A percentile compares a stretch with the other conserved stretches of the same genome.
Evolutionary conservation across 2,888 invertebrate species (phyloP).

Genomic region (Matsumyia berberina): DNA sequence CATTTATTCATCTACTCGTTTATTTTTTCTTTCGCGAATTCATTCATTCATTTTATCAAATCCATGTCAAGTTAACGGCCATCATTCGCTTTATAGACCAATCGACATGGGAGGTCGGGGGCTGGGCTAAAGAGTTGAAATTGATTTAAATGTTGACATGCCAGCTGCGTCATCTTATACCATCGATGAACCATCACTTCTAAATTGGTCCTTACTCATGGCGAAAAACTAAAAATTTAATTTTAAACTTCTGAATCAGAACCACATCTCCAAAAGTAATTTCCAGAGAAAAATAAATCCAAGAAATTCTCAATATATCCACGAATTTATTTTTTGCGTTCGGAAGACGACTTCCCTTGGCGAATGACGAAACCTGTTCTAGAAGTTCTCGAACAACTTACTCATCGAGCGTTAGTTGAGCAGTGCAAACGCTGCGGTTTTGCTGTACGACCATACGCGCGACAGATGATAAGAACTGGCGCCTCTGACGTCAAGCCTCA

Average conservation of each 20-base stretch:
- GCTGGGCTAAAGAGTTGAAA: too few relatives aligned
- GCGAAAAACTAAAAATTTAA: not conserved
- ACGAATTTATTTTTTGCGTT: not conserved
- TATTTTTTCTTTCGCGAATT: too few relatives aligned
- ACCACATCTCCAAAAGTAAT: not conserved
- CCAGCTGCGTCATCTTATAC: too few relatives aligned
- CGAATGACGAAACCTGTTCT: not conserved
- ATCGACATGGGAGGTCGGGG: too few relatives aligned
- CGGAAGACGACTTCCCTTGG: not conserved
- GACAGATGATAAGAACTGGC: constrained; percentile 54
- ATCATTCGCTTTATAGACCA: too few relatives aligned
- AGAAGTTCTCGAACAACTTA: not conserved
- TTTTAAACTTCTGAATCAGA: constrained; percentile 3
- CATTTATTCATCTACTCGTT: too few relatives aligned
- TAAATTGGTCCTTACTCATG: not conserved
- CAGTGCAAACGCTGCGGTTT: constrained; percentile 1
- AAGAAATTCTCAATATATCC: not conserved
- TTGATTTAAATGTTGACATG: too few relatives aligned
- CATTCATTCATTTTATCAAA: too few relatives aligned
- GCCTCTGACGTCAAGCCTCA: constrained; percentile 46
- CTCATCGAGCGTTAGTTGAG: constrained; percentile 12
- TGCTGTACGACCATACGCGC: not conserved
- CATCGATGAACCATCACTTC: too few relatives aligned
- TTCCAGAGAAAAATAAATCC: not conserved
- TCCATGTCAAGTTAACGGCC: too few relatives aligned